Percentiles rank a stretch among this genome's conserved stretches.
Evolutionary conservation across 1,140 invertebrate genomes (phyloP).

Genomic region (Aphis craccivora): DNA sequence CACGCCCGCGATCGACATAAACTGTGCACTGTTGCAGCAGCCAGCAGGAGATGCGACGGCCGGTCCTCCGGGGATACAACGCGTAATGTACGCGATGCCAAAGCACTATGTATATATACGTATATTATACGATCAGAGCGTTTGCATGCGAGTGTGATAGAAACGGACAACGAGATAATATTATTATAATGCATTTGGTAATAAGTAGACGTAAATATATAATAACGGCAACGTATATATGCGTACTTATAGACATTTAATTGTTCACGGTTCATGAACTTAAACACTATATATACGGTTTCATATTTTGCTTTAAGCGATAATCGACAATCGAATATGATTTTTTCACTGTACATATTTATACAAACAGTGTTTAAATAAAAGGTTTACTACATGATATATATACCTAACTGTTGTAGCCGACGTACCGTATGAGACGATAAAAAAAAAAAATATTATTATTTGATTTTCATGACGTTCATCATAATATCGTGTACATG

Average conservation of each 20-base stretch:
- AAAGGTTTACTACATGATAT: background rate
- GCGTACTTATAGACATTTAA: constrained; percentile 9
- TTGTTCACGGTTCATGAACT: constrained; percentile 19
- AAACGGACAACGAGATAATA: background rate
- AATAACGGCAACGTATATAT: background rate
- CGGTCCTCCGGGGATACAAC: background rate
- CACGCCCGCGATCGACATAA: constrained; percentile 27
- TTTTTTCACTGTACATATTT: background rate
- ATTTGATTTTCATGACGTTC: background rate
- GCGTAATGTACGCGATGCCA: background rate
- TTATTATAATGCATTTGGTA: background rate
- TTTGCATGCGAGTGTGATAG: background rate
- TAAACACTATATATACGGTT: background rate
- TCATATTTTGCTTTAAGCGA: background rate
- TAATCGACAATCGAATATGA: too few relatives aligned
- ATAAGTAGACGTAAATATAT: background rate
- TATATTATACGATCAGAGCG: background rate
- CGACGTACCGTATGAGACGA: background rate
- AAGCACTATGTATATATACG: background rate
- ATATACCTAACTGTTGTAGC: background rate
- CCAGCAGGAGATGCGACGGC: background rate
- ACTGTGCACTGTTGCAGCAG: background rate
- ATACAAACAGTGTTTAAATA: background rate
- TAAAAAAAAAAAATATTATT: background rate
- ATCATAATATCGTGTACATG: background rate